Base-by-base conservation (phyloP, 2,888 invertebrate species). In the Meloe dianella region DNA sequence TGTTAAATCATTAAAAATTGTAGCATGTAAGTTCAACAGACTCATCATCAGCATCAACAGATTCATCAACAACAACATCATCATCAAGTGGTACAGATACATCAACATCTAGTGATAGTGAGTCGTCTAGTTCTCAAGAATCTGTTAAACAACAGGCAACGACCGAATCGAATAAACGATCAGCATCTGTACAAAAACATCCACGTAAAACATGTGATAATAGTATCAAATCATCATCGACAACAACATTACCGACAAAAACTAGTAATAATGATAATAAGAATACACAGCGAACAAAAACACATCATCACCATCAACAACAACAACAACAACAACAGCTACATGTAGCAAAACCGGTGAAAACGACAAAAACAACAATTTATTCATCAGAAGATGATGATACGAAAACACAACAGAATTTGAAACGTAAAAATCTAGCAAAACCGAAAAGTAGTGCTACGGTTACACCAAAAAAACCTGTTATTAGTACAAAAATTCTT, bases 21-120 rank as follows among this genome's bases (percentile, higher is more conserved):
- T 71, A 81, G 81, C 73, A 70, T 70, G 85, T 85, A 30, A 87
- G 87, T 73, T 88, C 89, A 3, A 80, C 82, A 17, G 90, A 89
- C 73, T 88, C 89, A 67, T 88, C 88, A 74, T 89, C 91, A 32
- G 90, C 87, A 7, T 89, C 90, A 10, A 85, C 88, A 4, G 92
- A 90, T 73, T 91, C 88, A 75, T 86, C 88, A 0, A 85, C 89
- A 0, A 91, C 91, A 75, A 90, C 89, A 47, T 90, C 90, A 66
- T 90, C 90, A 0, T 89, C 91, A 0, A 90, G 89, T 68, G 89
- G 89, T 64, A 90, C 91, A 0, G 92, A 89, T 51, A 90, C 91
- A 4, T 91, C 88, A 0, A 90, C 89, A 2, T 89, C 90, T 47
- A 91, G 90, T 74, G 93, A 92, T 73, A 89, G 90, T 0, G 92